Evolutionary conservation across 2,113 vertebrate species (phyloP).

Genomic region (Pristiophorus japonicus): DNA sequence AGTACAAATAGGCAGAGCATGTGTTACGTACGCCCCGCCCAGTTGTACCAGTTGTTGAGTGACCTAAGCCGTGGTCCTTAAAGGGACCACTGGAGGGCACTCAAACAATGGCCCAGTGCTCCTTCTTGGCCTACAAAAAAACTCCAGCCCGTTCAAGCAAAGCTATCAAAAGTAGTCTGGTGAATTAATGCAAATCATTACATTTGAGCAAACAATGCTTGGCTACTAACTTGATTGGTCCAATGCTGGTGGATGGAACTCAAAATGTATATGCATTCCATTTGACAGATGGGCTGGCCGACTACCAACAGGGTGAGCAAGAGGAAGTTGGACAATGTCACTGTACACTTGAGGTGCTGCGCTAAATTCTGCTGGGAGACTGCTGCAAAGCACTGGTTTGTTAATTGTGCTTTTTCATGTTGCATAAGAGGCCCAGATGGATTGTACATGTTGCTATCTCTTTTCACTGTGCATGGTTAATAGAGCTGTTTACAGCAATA

Average conservation of each 20-base stretch:
- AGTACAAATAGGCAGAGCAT: no score
- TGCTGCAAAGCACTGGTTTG: not conserved
- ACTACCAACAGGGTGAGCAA: not conserved
- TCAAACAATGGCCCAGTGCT: not conserved
- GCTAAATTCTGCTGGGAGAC: not conserved
- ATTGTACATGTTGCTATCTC: not conserved
- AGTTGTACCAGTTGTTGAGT: not conserved
- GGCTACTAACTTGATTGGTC: not conserved
- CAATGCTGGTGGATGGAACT: not conserved
- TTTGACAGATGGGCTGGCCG: slow-evolving; percentile 13
- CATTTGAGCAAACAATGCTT: not conserved
- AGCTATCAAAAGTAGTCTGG: not conserved
- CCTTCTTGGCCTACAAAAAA: not conserved
- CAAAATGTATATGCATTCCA: not conserved
- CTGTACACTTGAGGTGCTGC: not conserved
- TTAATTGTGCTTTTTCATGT: not conserved
- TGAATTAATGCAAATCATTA: not conserved
- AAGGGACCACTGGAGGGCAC: not conserved
- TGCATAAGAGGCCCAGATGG: not conserved
- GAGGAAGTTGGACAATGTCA: slow-evolving; percentile 14
- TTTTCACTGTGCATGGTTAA: not conserved
- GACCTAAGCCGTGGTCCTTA: not conserved
- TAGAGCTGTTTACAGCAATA: not conserved
- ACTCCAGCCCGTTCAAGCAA: not conserved
- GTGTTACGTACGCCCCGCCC: not conserved